These are phyloP conservation scores for Drosophila bipectinata DNA, from an alignment of 1,140 invertebrate species.

Conservation along the genomic window DNA sequence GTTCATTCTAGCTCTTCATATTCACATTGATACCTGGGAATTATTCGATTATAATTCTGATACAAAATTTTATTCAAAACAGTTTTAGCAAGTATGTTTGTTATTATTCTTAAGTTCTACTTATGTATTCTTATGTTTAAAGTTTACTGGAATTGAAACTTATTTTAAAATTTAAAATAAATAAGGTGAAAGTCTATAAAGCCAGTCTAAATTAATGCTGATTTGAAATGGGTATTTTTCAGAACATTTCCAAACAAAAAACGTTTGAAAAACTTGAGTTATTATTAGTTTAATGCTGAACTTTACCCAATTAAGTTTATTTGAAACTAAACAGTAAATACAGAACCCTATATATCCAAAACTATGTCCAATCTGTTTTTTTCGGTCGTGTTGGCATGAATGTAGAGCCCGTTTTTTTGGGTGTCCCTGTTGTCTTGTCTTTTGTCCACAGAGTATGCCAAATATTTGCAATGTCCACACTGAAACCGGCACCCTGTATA, in stretches of 20 bases:
- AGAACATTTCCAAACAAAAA: neutral
- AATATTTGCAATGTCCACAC: constrained; percentile 33
- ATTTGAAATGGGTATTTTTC: neutral
- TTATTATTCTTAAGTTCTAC: too few species aligned
- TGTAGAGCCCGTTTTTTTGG: neutral
- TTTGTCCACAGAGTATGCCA: constrained; percentile 54
- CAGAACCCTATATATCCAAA: neutral
- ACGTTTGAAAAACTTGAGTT: constrained; percentile 2
- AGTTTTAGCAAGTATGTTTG: too few species aligned
- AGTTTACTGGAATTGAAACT: too few species aligned
- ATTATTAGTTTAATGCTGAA: neutral
- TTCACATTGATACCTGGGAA: too few species aligned
- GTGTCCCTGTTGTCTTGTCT: neutral
- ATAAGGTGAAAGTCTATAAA: too few species aligned
- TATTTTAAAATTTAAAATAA: too few species aligned
- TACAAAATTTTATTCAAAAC: too few species aligned
- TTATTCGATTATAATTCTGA: too few species aligned
- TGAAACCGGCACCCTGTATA: constrained; percentile 48
- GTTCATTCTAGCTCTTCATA: too few species aligned
- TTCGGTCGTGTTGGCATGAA: neutral
- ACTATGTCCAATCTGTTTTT: neutral
- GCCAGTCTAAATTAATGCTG: too few species aligned
- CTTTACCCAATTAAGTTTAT: too few species aligned
- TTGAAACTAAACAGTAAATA: neutral
- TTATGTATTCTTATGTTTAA: too few species aligned